Base-by-base conservation (phyloP, 37 sponge, comb jelly and placozoan genomes). In the Hexactinellida sp. region DNA sequence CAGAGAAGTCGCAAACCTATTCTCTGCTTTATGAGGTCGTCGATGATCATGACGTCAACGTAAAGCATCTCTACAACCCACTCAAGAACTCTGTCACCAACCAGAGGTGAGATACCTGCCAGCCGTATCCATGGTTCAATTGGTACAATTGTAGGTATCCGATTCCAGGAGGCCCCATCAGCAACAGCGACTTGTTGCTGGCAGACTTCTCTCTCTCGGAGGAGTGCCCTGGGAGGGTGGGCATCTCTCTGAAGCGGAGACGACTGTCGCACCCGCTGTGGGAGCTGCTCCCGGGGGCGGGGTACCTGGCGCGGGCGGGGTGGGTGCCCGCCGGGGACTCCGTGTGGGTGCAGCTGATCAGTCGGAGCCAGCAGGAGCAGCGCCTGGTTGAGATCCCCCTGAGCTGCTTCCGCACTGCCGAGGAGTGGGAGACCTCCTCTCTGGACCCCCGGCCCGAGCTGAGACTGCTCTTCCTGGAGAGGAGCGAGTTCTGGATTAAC, bases 301-400 rank as follows among this genome's bases (percentile, higher is more conserved):
- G 90, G 84, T 93, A 93, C 38, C 25, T 89, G 36, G 84, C 84
- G 13, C 37, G 90, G 32, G 37, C 38, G 54, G 94, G 90, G 0
- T 93, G 94, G 94, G 47, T 84, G 35, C 86, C 88, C 32, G 54
- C 89, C 85, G 91, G 94, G 38, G 37, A 90, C 84, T 87, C 88
- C 37, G 84, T 89, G 16, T 92, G 90, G 89, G 21, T 92, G 0
- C 91, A 90, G 83, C 34, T 93, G 82, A 36, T 93, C 23, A 83
- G 90, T 51, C 85, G 93, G 3, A 35, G 36, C 9, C 93, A 93
- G 84, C 51, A 39, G 13, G 88, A 87, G 0, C 85, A 86, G 5
- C 82, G 85, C 28, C 54, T 93, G 51, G 52, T 89, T 30, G 52
- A 89, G 37, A 47, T 93, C 21, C 84, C 87, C 0, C 1, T 85